phyloP scores from a whole-genome alignment of 2,113 vertebrate genomes.

The Pluvialis apricaria region DNA sequence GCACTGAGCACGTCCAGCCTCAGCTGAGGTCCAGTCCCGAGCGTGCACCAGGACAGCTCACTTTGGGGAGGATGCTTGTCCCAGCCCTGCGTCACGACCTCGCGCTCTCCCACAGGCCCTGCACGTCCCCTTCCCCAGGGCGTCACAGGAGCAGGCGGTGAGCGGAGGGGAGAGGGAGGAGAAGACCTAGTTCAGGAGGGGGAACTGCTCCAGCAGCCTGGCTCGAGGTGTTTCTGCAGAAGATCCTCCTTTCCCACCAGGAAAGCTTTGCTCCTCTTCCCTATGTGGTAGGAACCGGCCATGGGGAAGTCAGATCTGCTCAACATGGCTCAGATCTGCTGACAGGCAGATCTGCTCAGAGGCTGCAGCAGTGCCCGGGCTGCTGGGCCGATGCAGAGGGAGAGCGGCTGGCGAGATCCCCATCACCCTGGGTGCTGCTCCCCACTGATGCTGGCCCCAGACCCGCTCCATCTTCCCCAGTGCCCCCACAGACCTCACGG shows the following conservation, averaged over 20 bases:
- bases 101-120: accelerated
- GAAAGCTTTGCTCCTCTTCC: background rate
- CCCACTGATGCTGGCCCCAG: background rate
- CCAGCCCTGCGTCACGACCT: accelerated
- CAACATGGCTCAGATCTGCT: background rate
- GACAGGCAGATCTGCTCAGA: background rate
- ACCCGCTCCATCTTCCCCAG: background rate
- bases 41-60: background rate
- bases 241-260: background rate
- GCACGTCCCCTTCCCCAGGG: too few species aligned
- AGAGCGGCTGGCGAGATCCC: background rate
- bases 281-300: background rate
- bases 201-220: background rate
- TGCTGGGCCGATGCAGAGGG: background rate
- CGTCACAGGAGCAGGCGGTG: accelerated
- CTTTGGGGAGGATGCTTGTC: background rate
- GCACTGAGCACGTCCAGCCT: background rate
- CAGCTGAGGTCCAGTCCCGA: background rate
- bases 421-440: background rate
- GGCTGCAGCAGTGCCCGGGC: background rate
- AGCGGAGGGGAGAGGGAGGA: background rate
- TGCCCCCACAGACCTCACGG: accelerated
- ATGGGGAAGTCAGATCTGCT: background rate
- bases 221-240: background rate
- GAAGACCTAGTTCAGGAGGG: background rate